Evolutionary conservation across 2,797 vertebrate species (phyloP).

Genomic region (Australoheros facetus): DNA sequence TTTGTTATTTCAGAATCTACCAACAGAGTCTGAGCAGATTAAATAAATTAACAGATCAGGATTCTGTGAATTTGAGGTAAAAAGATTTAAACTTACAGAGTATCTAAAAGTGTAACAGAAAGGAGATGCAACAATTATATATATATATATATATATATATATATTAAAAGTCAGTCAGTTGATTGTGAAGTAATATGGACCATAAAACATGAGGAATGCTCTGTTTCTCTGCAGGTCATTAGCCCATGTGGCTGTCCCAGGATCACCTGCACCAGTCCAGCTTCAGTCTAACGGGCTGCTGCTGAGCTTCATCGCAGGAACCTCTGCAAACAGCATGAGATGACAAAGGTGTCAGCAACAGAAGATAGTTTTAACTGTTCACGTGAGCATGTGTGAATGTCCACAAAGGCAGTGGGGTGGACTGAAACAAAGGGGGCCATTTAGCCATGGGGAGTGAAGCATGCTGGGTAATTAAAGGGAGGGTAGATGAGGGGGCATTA

Average conservation of each 20-base stretch:
- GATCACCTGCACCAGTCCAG: not conserved
- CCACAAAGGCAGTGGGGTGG: slow-evolving; percentile 51
- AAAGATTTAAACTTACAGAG: not conserved
- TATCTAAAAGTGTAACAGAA: not conserved
- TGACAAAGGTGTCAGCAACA: not conserved
- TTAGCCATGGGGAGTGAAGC: slow-evolving; percentile 52
- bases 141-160: too few species aligned
- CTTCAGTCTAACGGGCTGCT: not conserved
- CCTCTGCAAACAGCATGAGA: slow-evolving; percentile 63
- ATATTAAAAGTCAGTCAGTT: not conserved
- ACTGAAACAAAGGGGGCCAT: slow-evolving; percentile 64
- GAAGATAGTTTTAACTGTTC: slow-evolving; percentile 10
- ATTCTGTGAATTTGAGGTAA: not conserved
- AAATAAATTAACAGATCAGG: too few species aligned
- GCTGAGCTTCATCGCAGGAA: slow-evolving; percentile 46
- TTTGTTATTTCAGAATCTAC: not conserved
- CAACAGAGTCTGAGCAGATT: not conserved
- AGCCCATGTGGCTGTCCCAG: not conserved
- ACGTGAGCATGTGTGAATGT: slow-evolving; percentile 38
- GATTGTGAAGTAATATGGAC: not conserved
- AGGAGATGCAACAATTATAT: not conserved
- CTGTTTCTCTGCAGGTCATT: not conserved
- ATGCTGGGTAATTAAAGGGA: slow-evolving; percentile 73
- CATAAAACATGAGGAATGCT: not conserved
- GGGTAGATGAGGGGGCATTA: slow-evolving; percentile 55